Conservation (phyloP, 2,797 vertebrate species). For the Silurus aristotelis region DNA sequence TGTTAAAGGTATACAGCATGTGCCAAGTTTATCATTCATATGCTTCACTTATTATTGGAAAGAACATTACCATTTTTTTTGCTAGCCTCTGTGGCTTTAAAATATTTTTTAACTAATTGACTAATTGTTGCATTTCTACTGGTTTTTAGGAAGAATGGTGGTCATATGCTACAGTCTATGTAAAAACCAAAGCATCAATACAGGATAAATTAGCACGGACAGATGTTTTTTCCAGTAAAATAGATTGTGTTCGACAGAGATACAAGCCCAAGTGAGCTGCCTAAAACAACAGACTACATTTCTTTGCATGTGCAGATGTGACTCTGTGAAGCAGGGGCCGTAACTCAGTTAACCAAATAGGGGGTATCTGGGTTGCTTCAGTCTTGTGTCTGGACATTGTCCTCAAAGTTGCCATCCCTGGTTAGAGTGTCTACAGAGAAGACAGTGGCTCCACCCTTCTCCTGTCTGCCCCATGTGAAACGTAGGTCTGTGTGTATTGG, state of each 20-base stretch:
- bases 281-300: conserved; percentile 39
- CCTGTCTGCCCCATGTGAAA: conserved; percentile 54
- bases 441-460: conserved; percentile 48
- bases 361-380: conserved; percentile 57
- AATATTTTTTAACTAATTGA: neutral
- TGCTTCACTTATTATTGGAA: neutral
- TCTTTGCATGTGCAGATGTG: conserved; percentile 47
- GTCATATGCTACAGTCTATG: no score
- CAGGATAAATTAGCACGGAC: neutral
- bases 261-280: neutral
- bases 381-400: conserved; percentile 49
- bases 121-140: no score
- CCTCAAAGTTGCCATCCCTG: conserved; percentile 52
- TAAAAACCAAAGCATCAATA: neutral
- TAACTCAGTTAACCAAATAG: conserved; percentile 53
- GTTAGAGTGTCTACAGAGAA: conserved; percentile 30
- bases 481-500: conserved; percentile 51
- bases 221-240: neutral
- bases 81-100: neutral
- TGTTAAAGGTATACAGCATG: conserved; percentile 70
- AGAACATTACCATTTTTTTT: neutral
- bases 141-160: no score
- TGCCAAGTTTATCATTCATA: conserved; percentile 16
- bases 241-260: neutral
- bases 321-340: conserved; percentile 17